phyloP scores from a whole-genome alignment of 64 coral and sea anemone genomes.

The Montipora efflorescens region DNA sequence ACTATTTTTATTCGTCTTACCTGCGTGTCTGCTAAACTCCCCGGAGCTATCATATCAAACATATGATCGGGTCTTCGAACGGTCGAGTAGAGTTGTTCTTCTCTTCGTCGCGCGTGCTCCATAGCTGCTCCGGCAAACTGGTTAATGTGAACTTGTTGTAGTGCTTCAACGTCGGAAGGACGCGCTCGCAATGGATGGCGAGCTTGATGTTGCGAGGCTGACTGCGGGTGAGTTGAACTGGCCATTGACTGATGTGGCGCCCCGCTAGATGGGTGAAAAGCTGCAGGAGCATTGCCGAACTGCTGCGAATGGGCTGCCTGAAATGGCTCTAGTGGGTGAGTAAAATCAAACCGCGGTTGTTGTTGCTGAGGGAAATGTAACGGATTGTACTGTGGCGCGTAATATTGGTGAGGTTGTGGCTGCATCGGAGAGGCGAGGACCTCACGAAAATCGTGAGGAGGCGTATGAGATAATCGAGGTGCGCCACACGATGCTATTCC shows the following conservation, averaged over 20 bases:
- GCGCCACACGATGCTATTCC: slow-evolving; percentile 82
- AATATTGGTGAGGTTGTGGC: slow-evolving; percentile 89
- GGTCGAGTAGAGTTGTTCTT: slow-evolving; percentile 72
- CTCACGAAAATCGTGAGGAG: slow-evolving; percentile 90
- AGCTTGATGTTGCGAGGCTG: slow-evolving; percentile 75
- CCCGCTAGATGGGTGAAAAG: slow-evolving; percentile 77
- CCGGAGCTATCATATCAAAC: slow-evolving; percentile 38
- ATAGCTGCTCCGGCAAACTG: slow-evolving; percentile 81
- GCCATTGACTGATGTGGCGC: slow-evolving; percentile 72
- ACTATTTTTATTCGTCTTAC: not conserved
- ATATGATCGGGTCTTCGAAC: slow-evolving; percentile 78
- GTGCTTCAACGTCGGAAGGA: slow-evolving; percentile 74
- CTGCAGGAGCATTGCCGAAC: slow-evolving; percentile 82
- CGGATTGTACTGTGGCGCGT: slow-evolving; percentile 89
- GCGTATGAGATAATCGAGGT: slow-evolving; percentile 87
- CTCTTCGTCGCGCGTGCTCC: slow-evolving; percentile 84
- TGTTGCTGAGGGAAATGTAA: slow-evolving; percentile 89
- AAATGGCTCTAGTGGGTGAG: slow-evolving; percentile 90
- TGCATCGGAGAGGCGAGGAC: slow-evolving; percentile 89
- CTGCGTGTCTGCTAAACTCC: slow-evolving; percentile 25
- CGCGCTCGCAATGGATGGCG: slow-evolving; percentile 77
- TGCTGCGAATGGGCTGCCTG: slow-evolving; percentile 84
- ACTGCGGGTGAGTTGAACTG: slow-evolving; percentile 67
- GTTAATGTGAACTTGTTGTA: slow-evolving; percentile 89
- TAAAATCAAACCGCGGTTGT: slow-evolving; percentile 92